Percentiles rank a stretch among this genome's conserved stretches.
Evolutionary conservation across 64 coral and sea anemone species (phyloP).

Genomic region (Astreopora myriophthalma): DNA sequence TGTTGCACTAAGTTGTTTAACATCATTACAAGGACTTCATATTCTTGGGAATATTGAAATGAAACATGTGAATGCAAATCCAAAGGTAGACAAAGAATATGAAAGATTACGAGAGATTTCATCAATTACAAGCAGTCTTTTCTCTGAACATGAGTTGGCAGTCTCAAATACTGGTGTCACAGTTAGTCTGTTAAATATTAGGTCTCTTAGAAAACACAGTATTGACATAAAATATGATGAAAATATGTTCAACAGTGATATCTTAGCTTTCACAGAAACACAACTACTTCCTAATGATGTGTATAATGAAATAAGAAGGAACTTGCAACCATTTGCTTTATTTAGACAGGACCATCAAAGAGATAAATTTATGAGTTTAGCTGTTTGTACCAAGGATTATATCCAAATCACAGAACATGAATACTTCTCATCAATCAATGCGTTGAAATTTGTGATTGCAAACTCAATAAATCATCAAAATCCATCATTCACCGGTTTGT

Average conservation of each 20-base stretch:
- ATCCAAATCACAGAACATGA: too few species aligned
- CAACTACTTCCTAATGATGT: neutral
- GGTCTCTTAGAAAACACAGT: conserved; percentile 11
- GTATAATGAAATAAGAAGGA: too few species aligned
- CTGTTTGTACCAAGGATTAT: too few species aligned
- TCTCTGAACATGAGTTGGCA: conserved; percentile 14
- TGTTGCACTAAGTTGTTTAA: conserved; percentile 25
- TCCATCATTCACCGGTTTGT: too few species aligned
- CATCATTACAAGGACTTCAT: conserved; percentile 50
- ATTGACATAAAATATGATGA: conserved; percentile 50
- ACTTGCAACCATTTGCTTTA: too few species aligned
- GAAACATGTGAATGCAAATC: conserved; percentile 43
- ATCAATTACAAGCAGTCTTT: conserved; percentile 62
- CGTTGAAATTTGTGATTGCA: too few species aligned
- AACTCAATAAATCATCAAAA: too few species aligned
- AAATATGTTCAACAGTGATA: neutral
- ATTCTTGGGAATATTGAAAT: conserved; percentile 33
- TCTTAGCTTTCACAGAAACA: conserved; percentile 28
- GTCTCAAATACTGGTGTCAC: conserved; percentile 11
- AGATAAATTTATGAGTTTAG: too few species aligned
- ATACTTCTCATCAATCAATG: too few species aligned
- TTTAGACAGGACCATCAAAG: too few species aligned
- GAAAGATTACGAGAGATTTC: conserved; percentile 21
- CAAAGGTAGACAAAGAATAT: conserved; percentile 43
- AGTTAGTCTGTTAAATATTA: neutral